Conservation (phyloP, 2,113 vertebrate genomes). For the Pristiophorus japonicus region DNA sequence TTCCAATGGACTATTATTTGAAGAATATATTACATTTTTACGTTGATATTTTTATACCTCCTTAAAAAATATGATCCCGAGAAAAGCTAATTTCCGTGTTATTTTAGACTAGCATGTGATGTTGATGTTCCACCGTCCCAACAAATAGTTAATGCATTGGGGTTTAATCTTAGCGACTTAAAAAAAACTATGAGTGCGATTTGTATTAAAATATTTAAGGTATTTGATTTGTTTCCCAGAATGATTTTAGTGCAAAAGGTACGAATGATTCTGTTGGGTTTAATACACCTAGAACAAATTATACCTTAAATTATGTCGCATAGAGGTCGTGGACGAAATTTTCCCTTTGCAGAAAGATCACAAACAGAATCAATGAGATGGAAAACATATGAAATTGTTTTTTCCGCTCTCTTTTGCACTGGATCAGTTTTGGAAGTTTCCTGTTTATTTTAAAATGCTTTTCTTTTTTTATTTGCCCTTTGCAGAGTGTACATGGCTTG, state of each 20-base stretch:
- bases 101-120: background rate
- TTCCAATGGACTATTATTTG: background rate
- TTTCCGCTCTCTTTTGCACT: background rate
- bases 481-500: background rate
- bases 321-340: background rate
- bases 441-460: background rate
- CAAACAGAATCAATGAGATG: background rate
- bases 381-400: background rate
- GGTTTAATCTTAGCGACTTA: background rate
- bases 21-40: constrained; percentile 1
- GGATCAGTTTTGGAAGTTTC: background rate
- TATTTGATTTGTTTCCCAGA: background rate
- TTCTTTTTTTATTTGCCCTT: background rate
- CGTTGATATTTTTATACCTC: background rate
- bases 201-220: background rate
- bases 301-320: background rate
- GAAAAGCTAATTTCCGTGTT: background rate
- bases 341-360: background rate
- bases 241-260: background rate
- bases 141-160: background rate
- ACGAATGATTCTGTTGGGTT: background rate
- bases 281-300: background rate
- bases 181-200: background rate
- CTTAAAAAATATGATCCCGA: background rate
- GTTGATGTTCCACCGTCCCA: background rate